Percentiles rank a stretch among this genome's conserved stretches.
Evolutionary conservation across 1,140 invertebrate species (phyloP).

Genomic region (Neodiprion virginianus): DNA sequence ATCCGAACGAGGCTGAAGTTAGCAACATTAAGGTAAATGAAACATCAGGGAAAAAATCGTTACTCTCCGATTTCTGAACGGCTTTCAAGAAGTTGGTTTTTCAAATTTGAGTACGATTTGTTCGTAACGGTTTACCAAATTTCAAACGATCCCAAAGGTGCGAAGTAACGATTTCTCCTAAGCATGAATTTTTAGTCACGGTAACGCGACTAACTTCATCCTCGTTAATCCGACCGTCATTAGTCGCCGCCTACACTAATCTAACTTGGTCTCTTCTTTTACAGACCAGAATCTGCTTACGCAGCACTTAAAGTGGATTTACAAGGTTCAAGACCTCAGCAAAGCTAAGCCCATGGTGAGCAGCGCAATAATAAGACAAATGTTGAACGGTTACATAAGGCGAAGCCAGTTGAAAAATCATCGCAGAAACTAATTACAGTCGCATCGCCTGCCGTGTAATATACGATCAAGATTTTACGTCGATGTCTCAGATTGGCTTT

Average conservation of each 20-base stretch:
- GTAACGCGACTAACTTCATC: no score
- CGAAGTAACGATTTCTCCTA: no score
- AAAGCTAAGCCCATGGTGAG: neutral
- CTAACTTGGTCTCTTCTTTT: neutral
- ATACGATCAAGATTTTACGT: no score
- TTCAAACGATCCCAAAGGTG: slow-evolving; percentile 24
- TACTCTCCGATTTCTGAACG: no score
- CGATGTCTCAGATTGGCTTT: no score
- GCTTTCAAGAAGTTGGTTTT: neutral
- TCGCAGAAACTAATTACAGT: neutral
- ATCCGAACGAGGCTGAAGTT: neutral
- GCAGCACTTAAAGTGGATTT: slow-evolving; percentile 11
- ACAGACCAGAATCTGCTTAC: neutral
- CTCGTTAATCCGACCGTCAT: neutral
- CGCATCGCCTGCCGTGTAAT: no score
- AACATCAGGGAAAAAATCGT: neutral
- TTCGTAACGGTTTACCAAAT: slow-evolving; percentile 15
- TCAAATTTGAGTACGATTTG: neutral
- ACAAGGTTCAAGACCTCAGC: neutral
- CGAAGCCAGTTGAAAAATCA: neutral
- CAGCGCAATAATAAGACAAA: neutral
- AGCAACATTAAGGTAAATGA: no score
- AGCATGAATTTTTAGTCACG: no score
- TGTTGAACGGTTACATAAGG: slow-evolving; percentile 3
- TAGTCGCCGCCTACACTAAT: neutral